phyloP scores from a whole-genome alignment of 2,797 vertebrate species.

The Ciconia nigra region DNA sequence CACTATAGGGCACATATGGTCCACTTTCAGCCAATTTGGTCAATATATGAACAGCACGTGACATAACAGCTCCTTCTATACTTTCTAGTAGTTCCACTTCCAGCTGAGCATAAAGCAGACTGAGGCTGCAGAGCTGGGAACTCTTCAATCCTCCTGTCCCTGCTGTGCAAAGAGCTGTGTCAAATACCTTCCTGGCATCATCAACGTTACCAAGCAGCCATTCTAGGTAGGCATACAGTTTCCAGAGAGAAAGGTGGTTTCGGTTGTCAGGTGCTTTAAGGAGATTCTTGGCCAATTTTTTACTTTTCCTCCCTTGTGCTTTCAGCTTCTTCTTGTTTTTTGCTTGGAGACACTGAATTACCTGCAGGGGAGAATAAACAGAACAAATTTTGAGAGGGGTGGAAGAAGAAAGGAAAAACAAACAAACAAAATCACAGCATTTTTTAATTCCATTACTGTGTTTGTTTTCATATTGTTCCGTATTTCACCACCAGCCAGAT shows the following conservation, averaged over 20 bases:
- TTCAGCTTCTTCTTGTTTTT: conserved; percentile 87
- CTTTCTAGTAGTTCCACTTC: conserved; percentile 76
- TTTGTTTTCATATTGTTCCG: background rate
- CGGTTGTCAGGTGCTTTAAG: conserved; percentile 92
- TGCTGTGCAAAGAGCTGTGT: conserved; percentile 77
- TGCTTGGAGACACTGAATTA: conserved; percentile 77
- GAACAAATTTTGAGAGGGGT: background rate
- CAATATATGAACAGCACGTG: conserved; percentile 81
- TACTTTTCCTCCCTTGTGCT: conserved; percentile 89
- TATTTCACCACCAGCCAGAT: background rate
- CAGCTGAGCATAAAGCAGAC: conserved; percentile 88
- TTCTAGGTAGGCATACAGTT: conserved; percentile 89
- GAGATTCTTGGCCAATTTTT: conserved; percentile 88
- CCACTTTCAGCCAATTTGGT: conserved; percentile 80
- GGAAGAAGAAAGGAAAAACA: background rate
- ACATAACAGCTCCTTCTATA: conserved; percentile 29
- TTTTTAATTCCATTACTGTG: background rate
- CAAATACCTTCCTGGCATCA: conserved; percentile 91
- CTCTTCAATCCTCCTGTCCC: conserved; percentile 75
- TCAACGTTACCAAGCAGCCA: conserved; percentile 91
- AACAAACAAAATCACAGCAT: background rate
- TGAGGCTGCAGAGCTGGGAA: conserved; percentile 81
- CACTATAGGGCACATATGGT: conserved; percentile 64
- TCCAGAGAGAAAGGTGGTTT: conserved; percentile 86
- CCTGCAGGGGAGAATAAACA: conserved; percentile 72